Percentiles rank a stretch among this genome's conserved stretches.
Conservation (phyloP, 2,888 invertebrate genomes). For the Nasonia oneida region DNA sequence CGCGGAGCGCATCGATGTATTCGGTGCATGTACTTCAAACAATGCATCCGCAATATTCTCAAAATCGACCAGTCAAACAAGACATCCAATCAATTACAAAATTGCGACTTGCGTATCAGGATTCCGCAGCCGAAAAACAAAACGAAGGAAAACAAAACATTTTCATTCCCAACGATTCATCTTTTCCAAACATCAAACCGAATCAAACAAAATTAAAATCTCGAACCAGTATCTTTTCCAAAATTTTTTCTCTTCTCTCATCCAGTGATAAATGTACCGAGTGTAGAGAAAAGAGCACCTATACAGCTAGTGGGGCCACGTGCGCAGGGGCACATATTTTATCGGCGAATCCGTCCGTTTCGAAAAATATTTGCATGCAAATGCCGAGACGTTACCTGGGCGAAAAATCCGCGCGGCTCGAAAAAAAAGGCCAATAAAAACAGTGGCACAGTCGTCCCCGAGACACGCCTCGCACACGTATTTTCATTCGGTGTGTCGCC, state of each 20-base stretch:
- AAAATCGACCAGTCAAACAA: background rate
- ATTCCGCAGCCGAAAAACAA: background rate
- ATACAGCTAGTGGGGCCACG: background rate
- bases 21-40: background rate
- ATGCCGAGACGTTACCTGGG: slow-evolving; percentile 51
- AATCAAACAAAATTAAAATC: slow-evolving; percentile 47
- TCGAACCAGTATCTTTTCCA: slow-evolving; percentile 44
- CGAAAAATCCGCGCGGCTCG: slow-evolving; percentile 39
- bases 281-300: background rate
- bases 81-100: background rate
- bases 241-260: slow-evolving; percentile 29
- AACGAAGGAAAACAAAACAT: background rate
- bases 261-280: slow-evolving; percentile 59
- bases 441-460: background rate
- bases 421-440: slow-evolving; percentile 45
- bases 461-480: slow-evolving; percentile 51
- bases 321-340: slow-evolving; percentile 52
- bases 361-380: slow-evolving; percentile 62
- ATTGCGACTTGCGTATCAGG: background rate
- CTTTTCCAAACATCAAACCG: no score
- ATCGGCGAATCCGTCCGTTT: slow-evolving; percentile 58
- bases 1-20: no score
- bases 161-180: background rate
- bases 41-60: background rate
- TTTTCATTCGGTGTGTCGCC: slow-evolving; percentile 39